Percentiles rank a stretch among this genome's conserved stretches.
phyloP scores from a whole-genome alignment of 2,888 invertebrate species.

The Melanargia galathea region DNA sequence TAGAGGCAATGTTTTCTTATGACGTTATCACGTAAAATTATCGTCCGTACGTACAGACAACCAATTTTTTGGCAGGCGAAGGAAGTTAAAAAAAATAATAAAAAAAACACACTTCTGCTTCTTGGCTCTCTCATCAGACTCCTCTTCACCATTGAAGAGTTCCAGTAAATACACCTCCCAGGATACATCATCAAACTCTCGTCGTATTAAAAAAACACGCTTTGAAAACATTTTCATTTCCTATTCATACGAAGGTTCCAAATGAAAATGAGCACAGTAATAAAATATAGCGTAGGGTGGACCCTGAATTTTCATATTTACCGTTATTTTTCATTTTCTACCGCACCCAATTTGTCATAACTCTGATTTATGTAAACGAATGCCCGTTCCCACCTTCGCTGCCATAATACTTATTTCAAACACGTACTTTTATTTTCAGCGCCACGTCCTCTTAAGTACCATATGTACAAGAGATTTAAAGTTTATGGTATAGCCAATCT shows the following conservation, averaged over 20 bases:
- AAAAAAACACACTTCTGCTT: too few species aligned
- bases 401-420: background rate
- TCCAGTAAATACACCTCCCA: too few species aligned
- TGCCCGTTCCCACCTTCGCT: conserved; percentile 7
- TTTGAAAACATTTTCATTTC: background rate
- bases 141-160: too few species aligned
- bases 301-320: conserved; percentile 5
- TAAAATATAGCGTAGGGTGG: background rate
- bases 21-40: too few species aligned
- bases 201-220: background rate
- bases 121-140: too few species aligned
- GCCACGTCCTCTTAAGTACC: background rate
- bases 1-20: too few species aligned
- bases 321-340: background rate
- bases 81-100: too few species aligned
- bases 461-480: background rate
- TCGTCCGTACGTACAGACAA: too few species aligned
- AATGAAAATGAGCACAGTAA: background rate
- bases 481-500: background rate
- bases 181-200: too few species aligned
- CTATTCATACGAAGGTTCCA: background rate
- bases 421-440: background rate
- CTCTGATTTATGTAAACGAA: conserved; percentile 14
- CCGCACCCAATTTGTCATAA: conserved; percentile 8
- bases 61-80: too few species aligned